Evolutionary conservation across 2,113 vertebrate genomes (phyloP), one percentile per base, ranked within the genome.

Genomic region (Neogobius melanostomus): DNA sequence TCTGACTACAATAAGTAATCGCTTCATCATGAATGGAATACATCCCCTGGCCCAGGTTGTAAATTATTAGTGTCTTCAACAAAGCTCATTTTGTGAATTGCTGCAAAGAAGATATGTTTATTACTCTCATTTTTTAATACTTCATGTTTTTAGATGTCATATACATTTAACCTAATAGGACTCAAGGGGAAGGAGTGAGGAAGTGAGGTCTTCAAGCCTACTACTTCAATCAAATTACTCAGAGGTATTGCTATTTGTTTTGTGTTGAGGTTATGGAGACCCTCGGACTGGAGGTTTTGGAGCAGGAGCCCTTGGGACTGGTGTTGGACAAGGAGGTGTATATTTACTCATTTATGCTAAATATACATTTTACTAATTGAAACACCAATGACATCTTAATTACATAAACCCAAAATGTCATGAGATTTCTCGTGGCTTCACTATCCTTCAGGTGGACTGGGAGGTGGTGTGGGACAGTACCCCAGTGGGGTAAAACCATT

Each of bases 401-500:
- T 9, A 28, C 17, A 36, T 36, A 11, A 57, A 1, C 28, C 2
- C 7, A 12, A 36, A 59, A 57, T 57, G 28, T 59, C 21, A 59
- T 6, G 2, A n/a, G n/a, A 62, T 46, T n/a, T 6, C 14, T 57
- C 5, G 63, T 28, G 48, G 14, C 60, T 53, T 45, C 84, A 59
- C 15, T 67, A 42, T 69, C 21, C 61, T 10, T 8, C 43, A 90
- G 89, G 84, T 74, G 86, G 81, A 7, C 84, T 79, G 69, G 84
- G 85, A 56, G 76, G 69, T 54, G 81, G 84, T 71, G 78, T 77
- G 73, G 88, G 89, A 65, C 81, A 76, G 71, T 76, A 74, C 64
- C 82, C 85, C 60, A 70, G 36, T 72, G 75, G 74, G 54, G 73
- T 75, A 7, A 91, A 90, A 69, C 85, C 87, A 44, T 82, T 88